A percentile compares a stretch with the other conserved stretches of the same genome.
Evolutionary conservation across 2,888 invertebrate species (phyloP).

Genomic region (Euplexia lucipara): DNA sequence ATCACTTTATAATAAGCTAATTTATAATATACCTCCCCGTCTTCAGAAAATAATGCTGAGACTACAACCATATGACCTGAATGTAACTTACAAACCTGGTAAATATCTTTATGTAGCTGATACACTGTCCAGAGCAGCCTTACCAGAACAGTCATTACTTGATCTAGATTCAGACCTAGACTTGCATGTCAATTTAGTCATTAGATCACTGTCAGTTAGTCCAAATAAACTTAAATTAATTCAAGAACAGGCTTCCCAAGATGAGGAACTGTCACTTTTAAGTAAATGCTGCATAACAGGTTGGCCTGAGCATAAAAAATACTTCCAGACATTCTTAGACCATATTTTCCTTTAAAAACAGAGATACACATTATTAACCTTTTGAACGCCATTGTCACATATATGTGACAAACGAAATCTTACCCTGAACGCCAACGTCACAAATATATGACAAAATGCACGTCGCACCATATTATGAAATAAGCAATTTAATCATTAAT

Average conservation of each 20-base stretch:
- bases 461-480: too few relatives aligned
- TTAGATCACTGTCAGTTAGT: constrained; percentile 4
- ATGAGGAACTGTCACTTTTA: background rate
- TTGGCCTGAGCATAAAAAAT: background rate
- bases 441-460: too few relatives aligned
- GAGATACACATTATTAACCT: background rate
- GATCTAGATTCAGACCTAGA: constrained; percentile 3
- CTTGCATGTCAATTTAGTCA: constrained; percentile 2
- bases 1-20: background rate
- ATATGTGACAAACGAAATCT: too few relatives aligned
- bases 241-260: constrained; percentile 3
- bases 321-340: background rate
- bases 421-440: too few relatives aligned
- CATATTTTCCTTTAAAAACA: constrained; percentile 9
- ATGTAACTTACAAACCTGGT: constrained; percentile 5
- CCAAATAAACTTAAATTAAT: constrained; percentile 1
- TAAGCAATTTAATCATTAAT: too few relatives aligned
- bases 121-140: constrained; percentile 2
- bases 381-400: too few relatives aligned
- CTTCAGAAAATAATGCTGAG: constrained; percentile 6
- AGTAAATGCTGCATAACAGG: background rate
- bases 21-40: constrained; percentile 1
- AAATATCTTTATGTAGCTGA: constrained; percentile 5
- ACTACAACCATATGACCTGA: background rate
- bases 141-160: constrained; percentile 3